These are phyloP conservation scores for Microcebus lehilahytsara DNA, from an alignment of 2,113 vertebrate genomes.

Conservation along the genomic window DNA sequence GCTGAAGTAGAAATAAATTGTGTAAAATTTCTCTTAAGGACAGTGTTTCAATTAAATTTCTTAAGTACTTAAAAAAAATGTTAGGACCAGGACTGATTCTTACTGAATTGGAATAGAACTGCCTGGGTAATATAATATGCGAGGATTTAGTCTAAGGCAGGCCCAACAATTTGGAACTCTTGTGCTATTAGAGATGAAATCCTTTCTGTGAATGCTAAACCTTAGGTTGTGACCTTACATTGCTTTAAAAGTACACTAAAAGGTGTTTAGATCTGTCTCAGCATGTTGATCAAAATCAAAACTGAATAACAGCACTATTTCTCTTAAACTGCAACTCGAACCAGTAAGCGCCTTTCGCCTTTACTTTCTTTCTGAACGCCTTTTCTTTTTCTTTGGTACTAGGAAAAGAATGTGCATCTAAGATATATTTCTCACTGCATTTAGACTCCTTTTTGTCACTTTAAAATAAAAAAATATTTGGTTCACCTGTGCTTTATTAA, in stretches of 20 bases:
- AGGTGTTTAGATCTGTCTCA: background rate
- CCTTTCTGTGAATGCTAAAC: background rate
- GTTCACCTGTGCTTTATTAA: background rate
- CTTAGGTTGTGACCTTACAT: background rate
- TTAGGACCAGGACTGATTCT: background rate
- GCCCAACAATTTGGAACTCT: background rate
- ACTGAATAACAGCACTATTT: background rate
- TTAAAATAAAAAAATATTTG: background rate
- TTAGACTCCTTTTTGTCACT: background rate
- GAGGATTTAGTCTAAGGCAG: background rate
- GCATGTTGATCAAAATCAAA: background rate
- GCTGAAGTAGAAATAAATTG: slow-evolving; percentile 4
- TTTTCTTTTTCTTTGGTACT: background rate
- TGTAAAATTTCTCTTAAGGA: slow-evolving; percentile 33
- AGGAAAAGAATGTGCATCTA: background rate
- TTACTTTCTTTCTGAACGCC: background rate
- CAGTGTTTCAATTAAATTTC: slow-evolving; percentile 39
- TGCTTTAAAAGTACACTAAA: background rate
- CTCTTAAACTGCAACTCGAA: background rate
- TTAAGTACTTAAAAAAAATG: slow-evolving; percentile 22
- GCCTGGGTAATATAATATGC: background rate
- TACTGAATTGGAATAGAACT: background rate
- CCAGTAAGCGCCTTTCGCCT: background rate
- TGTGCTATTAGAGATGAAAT: background rate
- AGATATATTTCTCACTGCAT: background rate